Conservation (phyloP, 2,888 invertebrate species). For the Clusia tigrina region DNA sequence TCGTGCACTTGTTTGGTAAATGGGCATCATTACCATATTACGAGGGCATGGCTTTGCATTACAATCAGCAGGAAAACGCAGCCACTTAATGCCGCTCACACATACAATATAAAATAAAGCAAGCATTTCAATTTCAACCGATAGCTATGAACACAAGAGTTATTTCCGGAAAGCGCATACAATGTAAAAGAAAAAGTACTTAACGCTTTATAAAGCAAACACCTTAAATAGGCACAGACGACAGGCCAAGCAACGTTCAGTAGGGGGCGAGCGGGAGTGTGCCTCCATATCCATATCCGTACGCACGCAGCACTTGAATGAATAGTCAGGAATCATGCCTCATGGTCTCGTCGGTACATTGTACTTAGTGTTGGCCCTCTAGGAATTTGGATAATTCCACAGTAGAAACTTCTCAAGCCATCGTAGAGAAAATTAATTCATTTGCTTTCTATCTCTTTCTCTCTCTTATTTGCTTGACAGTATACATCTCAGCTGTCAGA, state of each 20-base stretch:
- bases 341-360: neutral
- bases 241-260: slow-evolving; percentile 5
- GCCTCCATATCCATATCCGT: neutral
- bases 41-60: neutral
- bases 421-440: too few species aligned
- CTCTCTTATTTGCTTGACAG: too few species aligned
- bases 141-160: slow-evolving; percentile 36
- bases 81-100: neutral
- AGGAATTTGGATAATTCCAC: too few species aligned
- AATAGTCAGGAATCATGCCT: too few species aligned
- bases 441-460: too few species aligned
- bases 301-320: neutral
- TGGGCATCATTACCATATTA: neutral
- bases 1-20: neutral
- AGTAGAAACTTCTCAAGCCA: too few species aligned
- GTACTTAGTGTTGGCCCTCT: too few species aligned
- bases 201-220: slow-evolving; percentile 29
- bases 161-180: slow-evolving; percentile 33
- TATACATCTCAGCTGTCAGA: too few species aligned
- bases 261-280: slow-evolving; percentile 11
- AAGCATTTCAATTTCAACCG: slow-evolving; percentile 22
- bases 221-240: slow-evolving; percentile 23
- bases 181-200: slow-evolving; percentile 21
- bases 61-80: neutral
- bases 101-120: slow-evolving; percentile 11